Percentiles rank a stretch among this genome's conserved stretches.
These are phyloP conservation scores for Hippopotamus amphibius DNA, from an alignment of 2,113 vertebrate genomes.

Conservation along the genomic window DNA sequence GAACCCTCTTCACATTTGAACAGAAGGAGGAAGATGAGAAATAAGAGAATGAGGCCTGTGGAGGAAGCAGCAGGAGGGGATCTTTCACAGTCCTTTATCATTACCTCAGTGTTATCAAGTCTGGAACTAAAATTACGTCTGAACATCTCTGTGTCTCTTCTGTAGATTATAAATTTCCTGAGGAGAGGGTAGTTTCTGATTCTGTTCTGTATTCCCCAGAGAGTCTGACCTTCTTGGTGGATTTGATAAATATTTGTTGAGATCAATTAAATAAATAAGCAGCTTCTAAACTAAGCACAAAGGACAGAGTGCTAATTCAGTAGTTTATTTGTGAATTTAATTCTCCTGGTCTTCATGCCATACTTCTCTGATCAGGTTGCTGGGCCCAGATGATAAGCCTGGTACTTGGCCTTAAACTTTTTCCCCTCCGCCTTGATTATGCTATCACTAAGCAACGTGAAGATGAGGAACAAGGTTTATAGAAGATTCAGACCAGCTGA, in stretches of 20 bases:
- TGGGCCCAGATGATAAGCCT: neutral
- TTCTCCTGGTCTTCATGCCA: neutral
- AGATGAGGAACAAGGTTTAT: neutral
- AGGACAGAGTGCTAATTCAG: neutral
- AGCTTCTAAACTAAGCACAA: constrained; percentile 37
- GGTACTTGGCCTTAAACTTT: neutral
- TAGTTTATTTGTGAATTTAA: constrained; percentile 31
- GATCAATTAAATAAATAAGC: constrained; percentile 52
- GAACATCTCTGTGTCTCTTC: neutral
- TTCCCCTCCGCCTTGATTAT: neutral
- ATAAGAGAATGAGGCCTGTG: neutral
- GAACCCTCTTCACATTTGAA: constrained; percentile 33
- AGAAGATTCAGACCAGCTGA: neutral
- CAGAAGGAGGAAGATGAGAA: neutral
- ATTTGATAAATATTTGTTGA: constrained; percentile 42
- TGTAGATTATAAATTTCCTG: neutral
- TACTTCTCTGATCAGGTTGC: neutral
- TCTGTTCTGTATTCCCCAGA: neutral
- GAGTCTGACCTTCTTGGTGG: constrained; percentile 24
- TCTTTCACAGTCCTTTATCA: neutral
- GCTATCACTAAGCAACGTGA: neutral
- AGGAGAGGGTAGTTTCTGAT: constrained; percentile 5
- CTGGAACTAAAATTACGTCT: neutral
- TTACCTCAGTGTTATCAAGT: neutral
- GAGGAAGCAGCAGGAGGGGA: neutral